phyloP scores from a whole-genome alignment of 1,140 invertebrate species.

The Drosophila nigromelanica region DNA sequence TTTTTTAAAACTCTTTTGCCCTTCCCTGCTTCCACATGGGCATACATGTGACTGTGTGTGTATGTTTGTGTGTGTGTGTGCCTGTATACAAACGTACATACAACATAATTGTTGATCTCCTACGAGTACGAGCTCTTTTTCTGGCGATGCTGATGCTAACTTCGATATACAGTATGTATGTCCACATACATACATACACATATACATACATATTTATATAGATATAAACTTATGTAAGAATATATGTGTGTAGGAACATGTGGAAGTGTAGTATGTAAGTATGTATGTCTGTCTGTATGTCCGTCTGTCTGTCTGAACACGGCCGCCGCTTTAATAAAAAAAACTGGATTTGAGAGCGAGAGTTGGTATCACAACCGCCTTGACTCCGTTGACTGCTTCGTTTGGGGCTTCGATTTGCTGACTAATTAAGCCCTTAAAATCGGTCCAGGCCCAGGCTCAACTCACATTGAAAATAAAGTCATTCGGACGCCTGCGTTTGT shows the following conservation, averaged over 20 bases:
- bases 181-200: background rate
- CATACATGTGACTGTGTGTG: background rate
- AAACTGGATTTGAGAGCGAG: constrained; percentile 42
- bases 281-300: background rate
- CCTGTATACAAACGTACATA: constrained; percentile 6
- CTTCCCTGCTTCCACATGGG: constrained; percentile 24
- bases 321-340: constrained; percentile 24
- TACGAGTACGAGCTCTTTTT: constrained; percentile 1
- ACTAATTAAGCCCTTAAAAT: constrained; percentile 79
- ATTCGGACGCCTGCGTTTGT: constrained; percentile 47
- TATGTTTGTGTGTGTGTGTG: background rate
- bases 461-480: constrained; percentile 64
- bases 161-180: constrained; percentile 6
- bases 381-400: constrained; percentile 28
- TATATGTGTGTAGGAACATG: constrained; percentile 5
- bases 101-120: constrained; percentile 31
- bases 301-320: background rate
- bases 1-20: constrained; percentile 23
- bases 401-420: constrained; percentile 47
- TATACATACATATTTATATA: background rate
- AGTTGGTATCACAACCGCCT: constrained; percentile 19
- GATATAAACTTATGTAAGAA: background rate
- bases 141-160: constrained; percentile 17
- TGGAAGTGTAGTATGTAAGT: constrained; percentile 2
- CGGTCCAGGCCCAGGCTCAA: constrained; percentile 25